Evolutionary conservation across 2,888 invertebrate genomes (phyloP).

Genomic region (Pseudococcus longispinus): DNA sequence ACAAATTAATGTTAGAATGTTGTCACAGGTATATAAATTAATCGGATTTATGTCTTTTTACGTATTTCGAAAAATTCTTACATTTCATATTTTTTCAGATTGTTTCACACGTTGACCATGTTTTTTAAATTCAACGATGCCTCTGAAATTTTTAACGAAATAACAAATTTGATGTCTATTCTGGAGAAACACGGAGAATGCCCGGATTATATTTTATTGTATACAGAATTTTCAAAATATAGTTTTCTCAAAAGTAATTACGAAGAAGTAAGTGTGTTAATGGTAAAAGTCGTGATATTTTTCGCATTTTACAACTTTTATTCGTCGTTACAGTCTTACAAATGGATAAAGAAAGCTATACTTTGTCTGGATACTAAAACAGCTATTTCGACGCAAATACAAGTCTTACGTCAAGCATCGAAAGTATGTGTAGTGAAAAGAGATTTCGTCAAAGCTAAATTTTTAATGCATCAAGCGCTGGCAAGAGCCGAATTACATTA

Average conservation of each 20-base stretch:
- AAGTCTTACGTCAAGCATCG: slow-evolving; percentile 84
- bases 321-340: slow-evolving; percentile 66
- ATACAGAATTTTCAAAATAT: slow-evolving; percentile 82
- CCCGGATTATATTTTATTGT: slow-evolving; percentile 74
- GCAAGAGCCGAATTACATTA: slow-evolving; percentile 68
- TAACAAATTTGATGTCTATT: slow-evolving; percentile 66
- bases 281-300: too few relatives aligned
- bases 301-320: slow-evolving; percentile 1
- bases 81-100: slow-evolving; percentile 66
- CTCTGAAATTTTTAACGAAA: slow-evolving; percentile 72
- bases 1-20: slow-evolving; percentile 41
- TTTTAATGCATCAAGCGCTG: slow-evolving; percentile 83
- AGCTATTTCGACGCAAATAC: slow-evolving; percentile 75
- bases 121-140: slow-evolving; percentile 83
- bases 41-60: background rate
- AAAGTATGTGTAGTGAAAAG: slow-evolving; percentile 90
- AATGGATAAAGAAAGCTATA: slow-evolving; percentile 81
- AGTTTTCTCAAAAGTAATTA: slow-evolving; percentile 87
- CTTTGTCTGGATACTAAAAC: slow-evolving; percentile 71
- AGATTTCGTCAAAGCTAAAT: slow-evolving; percentile 80
- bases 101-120: slow-evolving; percentile 82
- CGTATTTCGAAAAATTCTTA: slow-evolving; percentile 27
- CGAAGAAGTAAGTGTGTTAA: slow-evolving; percentile 69
- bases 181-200: slow-evolving; percentile 64
- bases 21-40: slow-evolving; percentile 27